These are phyloP conservation scores for Thera britannica DNA, from an alignment of 2,888 invertebrate genomes.

Conservation along the genomic window DNA sequence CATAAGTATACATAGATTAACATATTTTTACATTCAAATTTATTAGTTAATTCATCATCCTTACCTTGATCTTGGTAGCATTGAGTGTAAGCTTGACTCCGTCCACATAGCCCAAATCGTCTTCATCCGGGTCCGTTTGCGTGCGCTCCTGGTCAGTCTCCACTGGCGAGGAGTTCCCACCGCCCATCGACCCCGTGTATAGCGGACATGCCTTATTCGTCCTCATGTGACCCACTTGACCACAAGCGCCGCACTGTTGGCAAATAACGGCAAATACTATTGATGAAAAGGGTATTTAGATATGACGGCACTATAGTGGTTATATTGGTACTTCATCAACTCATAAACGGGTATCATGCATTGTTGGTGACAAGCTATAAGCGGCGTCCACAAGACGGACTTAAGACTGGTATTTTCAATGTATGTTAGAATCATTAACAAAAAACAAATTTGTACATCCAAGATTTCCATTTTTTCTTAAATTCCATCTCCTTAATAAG, in stretches of 20 bases:
- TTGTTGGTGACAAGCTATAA: neutral
- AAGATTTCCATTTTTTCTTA: no score
- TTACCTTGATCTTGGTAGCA: slow-evolving; percentile 93
- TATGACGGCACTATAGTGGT: neutral
- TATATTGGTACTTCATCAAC: neutral
- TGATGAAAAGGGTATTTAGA: slow-evolving; percentile 16
- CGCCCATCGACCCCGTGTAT: slow-evolving; percentile 88
- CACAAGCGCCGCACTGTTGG: slow-evolving; percentile 97
- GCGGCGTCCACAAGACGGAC: no score
- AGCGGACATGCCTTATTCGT: slow-evolving; percentile 99
- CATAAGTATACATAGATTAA: no score
- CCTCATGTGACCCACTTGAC: slow-evolving; percentile 92
- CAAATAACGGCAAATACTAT: slow-evolving; percentile 19
- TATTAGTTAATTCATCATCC: neutral
- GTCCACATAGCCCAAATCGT: slow-evolving; percentile 96
- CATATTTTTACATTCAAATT: no score
- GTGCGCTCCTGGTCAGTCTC: slow-evolving; percentile 92
- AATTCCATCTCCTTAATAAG: no score
- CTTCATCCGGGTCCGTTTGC: slow-evolving; percentile 90
- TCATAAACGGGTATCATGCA: neutral
- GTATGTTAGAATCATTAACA: no score
- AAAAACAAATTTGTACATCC: no score
- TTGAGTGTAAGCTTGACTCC: slow-evolving; percentile 95
- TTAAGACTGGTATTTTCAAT: no score
- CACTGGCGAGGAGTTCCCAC: slow-evolving; percentile 87